A percentile compares a stretch with the other conserved stretches of the same genome.
Evolutionary conservation across 2,113 vertebrate species (phyloP).

Genomic region (Steatornis caripensis): DNA sequence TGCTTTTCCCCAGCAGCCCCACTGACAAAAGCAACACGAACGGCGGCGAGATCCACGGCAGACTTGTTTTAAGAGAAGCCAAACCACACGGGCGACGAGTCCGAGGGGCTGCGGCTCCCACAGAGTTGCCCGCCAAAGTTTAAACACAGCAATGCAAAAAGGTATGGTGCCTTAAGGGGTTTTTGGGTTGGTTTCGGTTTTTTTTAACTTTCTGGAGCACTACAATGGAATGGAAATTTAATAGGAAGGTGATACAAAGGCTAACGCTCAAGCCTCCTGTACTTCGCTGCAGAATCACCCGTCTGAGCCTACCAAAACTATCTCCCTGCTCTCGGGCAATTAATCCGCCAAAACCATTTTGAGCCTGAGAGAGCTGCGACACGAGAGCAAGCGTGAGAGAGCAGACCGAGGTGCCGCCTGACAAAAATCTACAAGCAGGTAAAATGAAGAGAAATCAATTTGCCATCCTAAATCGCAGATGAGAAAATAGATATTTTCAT

Average conservation of each 20-base stretch:
- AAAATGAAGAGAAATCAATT: neutral
- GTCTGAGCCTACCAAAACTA: neutral
- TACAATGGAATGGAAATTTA: neutral
- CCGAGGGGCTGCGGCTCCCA: neutral
- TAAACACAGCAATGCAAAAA: neutral
- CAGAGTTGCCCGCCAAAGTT: neutral
- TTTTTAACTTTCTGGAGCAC: neutral
- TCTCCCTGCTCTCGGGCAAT: neutral
- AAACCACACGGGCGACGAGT: neutral
- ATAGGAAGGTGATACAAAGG: neutral
- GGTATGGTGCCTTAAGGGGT: neutral
- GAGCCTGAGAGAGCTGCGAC: neutral
- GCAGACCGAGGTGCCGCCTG: neutral
- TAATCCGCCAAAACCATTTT: neutral
- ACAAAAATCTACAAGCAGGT: neutral
- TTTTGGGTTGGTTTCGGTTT: too few species aligned
- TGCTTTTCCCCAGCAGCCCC: neutral
- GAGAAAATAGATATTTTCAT: neutral
- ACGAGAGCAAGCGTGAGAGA: accelerated
- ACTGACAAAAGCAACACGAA: too few species aligned
- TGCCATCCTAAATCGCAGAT: neutral
- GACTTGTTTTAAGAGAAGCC: neutral
- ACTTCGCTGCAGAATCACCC: neutral
- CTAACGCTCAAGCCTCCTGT: neutral
- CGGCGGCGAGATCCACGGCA: accelerated